Percentiles rank a stretch among this genome's conserved stretches.
These are phyloP conservation scores for Polypterus senegalus DNA, from an alignment of 2,113 vertebrate genomes.

Conservation along the genomic window DNA sequence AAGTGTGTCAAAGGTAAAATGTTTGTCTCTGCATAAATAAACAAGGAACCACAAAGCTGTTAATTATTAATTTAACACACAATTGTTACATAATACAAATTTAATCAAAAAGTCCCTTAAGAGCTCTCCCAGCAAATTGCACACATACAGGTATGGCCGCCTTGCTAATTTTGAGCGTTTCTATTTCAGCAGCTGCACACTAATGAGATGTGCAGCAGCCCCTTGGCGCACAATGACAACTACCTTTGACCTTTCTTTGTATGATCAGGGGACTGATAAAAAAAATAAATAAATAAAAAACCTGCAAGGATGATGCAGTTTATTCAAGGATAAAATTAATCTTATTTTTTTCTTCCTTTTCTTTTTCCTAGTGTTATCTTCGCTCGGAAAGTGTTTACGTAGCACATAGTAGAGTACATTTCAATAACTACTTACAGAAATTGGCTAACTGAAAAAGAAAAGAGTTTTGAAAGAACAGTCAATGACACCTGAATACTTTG, in stretches of 20 bases:
- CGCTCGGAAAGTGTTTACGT: no score
- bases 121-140: slow-evolving; percentile 46
- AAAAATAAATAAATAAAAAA: slow-evolving; percentile 23
- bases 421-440: no score
- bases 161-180: slow-evolving; percentile 40
- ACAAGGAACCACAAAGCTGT: slow-evolving; percentile 34
- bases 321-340: not conserved
- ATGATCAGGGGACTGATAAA: slow-evolving; percentile 38
- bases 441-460: no score
- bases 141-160: slow-evolving; percentile 38
- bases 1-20: not conserved
- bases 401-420: no score
- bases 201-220: slow-evolving; percentile 64
- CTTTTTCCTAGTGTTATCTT: not conserved
- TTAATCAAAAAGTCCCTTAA: slow-evolving; percentile 31
- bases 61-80: slow-evolving; percentile 64
- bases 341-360: slow-evolving; percentile 1
- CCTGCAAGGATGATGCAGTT: slow-evolving; percentile 4
- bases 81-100: slow-evolving; percentile 27
- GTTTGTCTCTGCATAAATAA: slow-evolving; percentile 33
- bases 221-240: slow-evolving; percentile 46
- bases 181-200: slow-evolving; percentile 36
- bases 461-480: no score
- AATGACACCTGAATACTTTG: no score
- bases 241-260: slow-evolving; percentile 46